Percentiles rank a stretch among this genome's conserved stretches.
phyloP scores from a whole-genome alignment of 2,888 invertebrate genomes.

The Eueremaeus valkanovi region DNA sequence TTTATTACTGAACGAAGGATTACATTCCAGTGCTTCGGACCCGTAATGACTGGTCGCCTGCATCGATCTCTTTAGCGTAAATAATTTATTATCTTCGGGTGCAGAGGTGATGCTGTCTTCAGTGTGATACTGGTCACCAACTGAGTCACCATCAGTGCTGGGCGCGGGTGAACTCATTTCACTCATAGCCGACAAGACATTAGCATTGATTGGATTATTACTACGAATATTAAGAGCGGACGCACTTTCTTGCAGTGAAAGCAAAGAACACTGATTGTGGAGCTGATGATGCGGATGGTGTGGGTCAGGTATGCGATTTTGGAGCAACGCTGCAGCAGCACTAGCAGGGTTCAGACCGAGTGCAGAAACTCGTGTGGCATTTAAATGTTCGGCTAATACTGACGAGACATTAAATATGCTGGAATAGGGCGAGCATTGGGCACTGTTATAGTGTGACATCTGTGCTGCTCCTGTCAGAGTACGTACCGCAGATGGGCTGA shows the following conservation, averaged over 20 bases:
- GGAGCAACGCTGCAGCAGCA: slow-evolving; percentile 25
- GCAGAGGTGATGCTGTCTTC: slow-evolving; percentile 23
- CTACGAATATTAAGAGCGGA: slow-evolving; percentile 19
- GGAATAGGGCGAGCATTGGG: slow-evolving; percentile 34
- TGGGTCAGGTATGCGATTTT: slow-evolving; percentile 25
- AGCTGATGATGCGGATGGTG: background rate
- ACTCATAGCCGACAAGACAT: slow-evolving; percentile 17
- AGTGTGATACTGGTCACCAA: slow-evolving; percentile 10
- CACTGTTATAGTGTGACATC: slow-evolving; percentile 32
- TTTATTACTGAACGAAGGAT: background rate
- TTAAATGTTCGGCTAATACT: slow-evolving; percentile 29
- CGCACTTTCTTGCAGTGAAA: background rate
- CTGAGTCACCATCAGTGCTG: slow-evolving; percentile 33
- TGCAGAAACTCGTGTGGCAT: slow-evolving; percentile 23
- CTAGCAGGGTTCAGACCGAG: slow-evolving; percentile 25
- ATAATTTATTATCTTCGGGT: slow-evolving; percentile 28
- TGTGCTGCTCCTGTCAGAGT: slow-evolving; percentile 34
- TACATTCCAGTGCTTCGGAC: slow-evolving; percentile 22
- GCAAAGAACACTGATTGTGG: background rate
- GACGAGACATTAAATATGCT: slow-evolving; percentile 39
- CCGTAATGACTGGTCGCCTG: background rate
- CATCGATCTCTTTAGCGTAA: slow-evolving; percentile 2
- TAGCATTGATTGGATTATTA: background rate
- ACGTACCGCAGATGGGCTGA: slow-evolving; percentile 36
- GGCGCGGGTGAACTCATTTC: slow-evolving; percentile 37